These are phyloP conservation scores for Cariama cristata DNA, from an alignment of 2,113 vertebrate genomes.

Conservation along the genomic window DNA sequence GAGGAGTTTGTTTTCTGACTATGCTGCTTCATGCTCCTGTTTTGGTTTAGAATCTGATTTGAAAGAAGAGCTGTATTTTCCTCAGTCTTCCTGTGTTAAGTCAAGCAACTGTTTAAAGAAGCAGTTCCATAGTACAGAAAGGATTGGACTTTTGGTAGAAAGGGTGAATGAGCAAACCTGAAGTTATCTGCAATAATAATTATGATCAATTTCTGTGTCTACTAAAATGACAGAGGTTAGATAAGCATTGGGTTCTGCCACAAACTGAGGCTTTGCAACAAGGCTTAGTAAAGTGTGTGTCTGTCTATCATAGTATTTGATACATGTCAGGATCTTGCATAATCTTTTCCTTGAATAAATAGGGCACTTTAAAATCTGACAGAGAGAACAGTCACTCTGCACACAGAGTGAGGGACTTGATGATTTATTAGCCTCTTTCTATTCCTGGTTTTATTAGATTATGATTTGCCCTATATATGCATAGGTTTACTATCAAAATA, in stretches of 20 bases:
- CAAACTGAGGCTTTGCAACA: background rate
- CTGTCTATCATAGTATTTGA: background rate
- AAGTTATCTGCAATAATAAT: background rate
- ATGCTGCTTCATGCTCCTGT: background rate
- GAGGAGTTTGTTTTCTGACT: background rate
- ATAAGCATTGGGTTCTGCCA: background rate
- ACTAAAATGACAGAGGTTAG: background rate
- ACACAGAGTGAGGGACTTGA: background rate
- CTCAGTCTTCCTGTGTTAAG: background rate
- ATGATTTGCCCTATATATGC: background rate
- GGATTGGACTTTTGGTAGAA: background rate
- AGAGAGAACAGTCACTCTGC: background rate
- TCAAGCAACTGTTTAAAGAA: background rate
- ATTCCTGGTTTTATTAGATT: background rate
- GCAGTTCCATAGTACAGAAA: background rate
- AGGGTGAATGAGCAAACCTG: background rate
- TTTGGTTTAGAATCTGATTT: background rate
- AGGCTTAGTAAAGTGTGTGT: background rate
- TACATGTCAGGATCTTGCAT: background rate
- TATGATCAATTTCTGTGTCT: background rate
- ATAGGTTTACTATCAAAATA: background rate
- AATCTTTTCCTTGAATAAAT: conserved; percentile 8
- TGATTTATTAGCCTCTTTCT: background rate
- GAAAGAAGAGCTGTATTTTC: background rate
- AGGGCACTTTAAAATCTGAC: background rate